Conservation (phyloP, 23 tunicate genomes). For the Trididemnum nubilum region DNA sequence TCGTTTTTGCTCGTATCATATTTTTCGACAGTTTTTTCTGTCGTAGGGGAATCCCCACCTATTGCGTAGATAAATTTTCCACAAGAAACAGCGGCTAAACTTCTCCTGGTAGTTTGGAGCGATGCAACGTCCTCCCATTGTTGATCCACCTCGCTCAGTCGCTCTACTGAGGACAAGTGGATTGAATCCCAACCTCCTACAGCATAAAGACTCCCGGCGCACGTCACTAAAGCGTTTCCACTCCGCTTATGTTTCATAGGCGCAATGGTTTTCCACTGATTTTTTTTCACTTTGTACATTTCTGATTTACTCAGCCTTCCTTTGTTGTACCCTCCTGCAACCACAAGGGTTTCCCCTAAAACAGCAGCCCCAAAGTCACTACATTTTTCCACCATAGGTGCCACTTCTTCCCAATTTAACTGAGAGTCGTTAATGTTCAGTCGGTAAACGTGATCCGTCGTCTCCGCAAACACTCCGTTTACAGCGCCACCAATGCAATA, state of each 20-base stretch:
- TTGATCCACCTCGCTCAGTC: neutral
- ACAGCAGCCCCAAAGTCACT: neutral
- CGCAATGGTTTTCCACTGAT: neutral
- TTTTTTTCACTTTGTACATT: neutral
- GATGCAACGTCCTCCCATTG: neutral
- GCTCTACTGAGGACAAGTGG: neutral
- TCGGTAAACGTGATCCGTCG: neutral
- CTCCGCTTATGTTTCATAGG: neutral
- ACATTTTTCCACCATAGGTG: neutral
- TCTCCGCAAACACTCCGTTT: neutral
- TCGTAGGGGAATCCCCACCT: too few relatives aligned
- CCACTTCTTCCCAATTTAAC: neutral
- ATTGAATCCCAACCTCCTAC: neutral
- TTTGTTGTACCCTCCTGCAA: neutral
- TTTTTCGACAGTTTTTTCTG: too few relatives aligned
- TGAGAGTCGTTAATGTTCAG: neutral
- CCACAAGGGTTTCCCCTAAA: neutral
- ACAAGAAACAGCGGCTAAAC: neutral
- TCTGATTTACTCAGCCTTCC: neutral
- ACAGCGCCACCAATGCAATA: neutral
- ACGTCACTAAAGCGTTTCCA: neutral
- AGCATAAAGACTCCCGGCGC: neutral
- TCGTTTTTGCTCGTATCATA: too few relatives aligned
- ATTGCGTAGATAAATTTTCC: neutral
- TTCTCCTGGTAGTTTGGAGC: neutral